Base-by-base conservation (phyloP, 2,888 invertebrate species). In the Taphrorychus bicolor region DNA sequence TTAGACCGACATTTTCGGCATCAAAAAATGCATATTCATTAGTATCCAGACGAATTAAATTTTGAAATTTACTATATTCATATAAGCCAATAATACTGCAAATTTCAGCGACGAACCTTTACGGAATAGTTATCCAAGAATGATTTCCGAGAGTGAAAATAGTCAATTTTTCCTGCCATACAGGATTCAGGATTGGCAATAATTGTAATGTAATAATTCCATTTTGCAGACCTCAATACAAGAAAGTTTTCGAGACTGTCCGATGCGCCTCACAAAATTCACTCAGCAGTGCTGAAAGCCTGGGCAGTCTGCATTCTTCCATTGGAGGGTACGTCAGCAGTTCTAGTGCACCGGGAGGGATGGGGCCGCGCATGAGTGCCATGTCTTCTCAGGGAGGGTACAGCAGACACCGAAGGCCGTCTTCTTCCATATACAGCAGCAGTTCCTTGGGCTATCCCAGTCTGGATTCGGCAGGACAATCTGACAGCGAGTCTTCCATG, bases 231-330 rank as follows among this genome's bases (percentile, higher is more conserved):
- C 89, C 91, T 64, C 89, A 92, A 75, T 95, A 92, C 83, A 92
- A 92, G 80, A 93, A 93, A 81, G 92, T 95, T 66, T 95, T 96
- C 82, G 95, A 96, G 78, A 97, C 96, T 1, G 95, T 95, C 73
- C 88, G 92, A 71, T 92, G 91, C 78, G 93, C 92, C 63, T 90
- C 90, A 23, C 90, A 80, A 59, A 81, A 74, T 62, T 82, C 82
- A 1, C 73, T 82, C 2, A 79, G 84, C 59, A 85, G 86, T 66
- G 83, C 83, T 17, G 87, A 87, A 73, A 87, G 87, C 66, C 82
- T 85, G 32, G 78, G 77, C 16, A 79, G 80, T 64, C 66, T 81
- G 11, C 77, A 78, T 70, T 79, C 79, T 7, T 76, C 78, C 11
- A 73, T 77, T 24, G 79, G 79, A 11, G 79, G 80, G 14, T 78